Evolutionary conservation across 2,888 invertebrate species (phyloP).

Genomic region (Drosophila stalkeri): DNA sequence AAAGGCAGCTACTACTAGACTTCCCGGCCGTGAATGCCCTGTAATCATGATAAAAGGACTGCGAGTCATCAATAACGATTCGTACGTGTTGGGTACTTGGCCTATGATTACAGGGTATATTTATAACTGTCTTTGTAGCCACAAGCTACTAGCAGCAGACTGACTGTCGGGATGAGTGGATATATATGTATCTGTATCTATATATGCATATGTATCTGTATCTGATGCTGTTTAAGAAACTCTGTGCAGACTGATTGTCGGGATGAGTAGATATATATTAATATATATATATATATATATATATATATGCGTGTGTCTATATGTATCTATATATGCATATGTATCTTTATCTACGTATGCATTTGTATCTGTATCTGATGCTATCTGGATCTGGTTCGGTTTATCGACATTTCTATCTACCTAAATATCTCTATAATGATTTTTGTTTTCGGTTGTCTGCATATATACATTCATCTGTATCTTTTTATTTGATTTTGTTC

Average conservation of each 20-base stretch:
- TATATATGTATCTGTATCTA: background rate
- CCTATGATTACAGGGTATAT: constrained; percentile 13
- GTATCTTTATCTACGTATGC: background rate
- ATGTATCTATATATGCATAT: constrained; percentile 7
- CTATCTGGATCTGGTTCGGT: background rate
- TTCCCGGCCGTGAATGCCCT: constrained; percentile 19
- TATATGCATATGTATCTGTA: background rate
- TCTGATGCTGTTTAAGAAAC: background rate
- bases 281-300: background rate
- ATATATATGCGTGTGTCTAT: background rate
- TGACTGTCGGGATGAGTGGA: background rate
- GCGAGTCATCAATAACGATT: background rate
- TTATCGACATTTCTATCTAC: background rate
- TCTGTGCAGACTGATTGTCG: background rate
- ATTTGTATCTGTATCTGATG: background rate
- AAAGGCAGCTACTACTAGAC: constrained; percentile 5
- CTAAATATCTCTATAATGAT: background rate
- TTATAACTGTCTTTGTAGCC: background rate
- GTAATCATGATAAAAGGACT: constrained; percentile 12
- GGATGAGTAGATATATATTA: background rate
- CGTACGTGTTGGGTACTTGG: constrained; percentile 2
- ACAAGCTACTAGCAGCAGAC: background rate
- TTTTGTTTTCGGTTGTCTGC: background rate
- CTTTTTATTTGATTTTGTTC: background rate
- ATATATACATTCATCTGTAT: background rate